Base-by-base conservation (phyloP, 2,888 invertebrate genomes). In the Drosophila suboccidentalis region DNA sequence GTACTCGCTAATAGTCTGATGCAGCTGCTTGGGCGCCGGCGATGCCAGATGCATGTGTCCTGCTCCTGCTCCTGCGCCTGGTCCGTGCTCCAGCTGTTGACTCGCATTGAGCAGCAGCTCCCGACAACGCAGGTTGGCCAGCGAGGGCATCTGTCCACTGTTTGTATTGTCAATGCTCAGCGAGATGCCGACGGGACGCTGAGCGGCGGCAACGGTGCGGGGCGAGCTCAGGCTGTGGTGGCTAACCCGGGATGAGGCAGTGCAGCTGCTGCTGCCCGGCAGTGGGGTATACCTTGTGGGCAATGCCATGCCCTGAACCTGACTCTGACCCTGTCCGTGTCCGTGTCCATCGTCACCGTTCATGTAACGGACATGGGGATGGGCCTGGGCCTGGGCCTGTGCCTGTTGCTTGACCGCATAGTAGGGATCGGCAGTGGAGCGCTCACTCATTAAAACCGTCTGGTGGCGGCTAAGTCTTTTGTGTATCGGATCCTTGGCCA, bases 1-100 rank as follows among this genome's bases (percentile, higher is more conserved):
- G 76, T 94, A 94, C 85, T 95, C 94, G 90, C 94, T 95, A 71
- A 94, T 94, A 15, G 89, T 89, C 54, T 89, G 84, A 54, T 89
- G 84, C 1, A 84, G 75, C 50, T 88, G 83, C 64, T 90, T 82
- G 15, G 82, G 73, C 44, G 51, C 60, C 62, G 66, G 70, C 41
- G 60, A 29, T 64, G 63, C 15, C 70, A 57, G 26, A 60, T 73
- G 51, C n/a, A 46, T 55, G 8, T 67, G 60, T 0, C 29, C 29
- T 8, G 41, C 46, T 6, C 39, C 46, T 8, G 49, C 39, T 4
- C 39, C 43, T 4, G 22, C 22, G 4, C 26, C 26, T 8, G 49
- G 39, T 6, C 39, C 46, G 13, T 51, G 78, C 47, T 78, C 75
- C 50, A 75, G 57, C 60, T 82, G 80, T 50, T 73, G 80, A 67